Conservation (phyloP, 1,140 invertebrate species). For the Trichonephila clavata region DNA sequence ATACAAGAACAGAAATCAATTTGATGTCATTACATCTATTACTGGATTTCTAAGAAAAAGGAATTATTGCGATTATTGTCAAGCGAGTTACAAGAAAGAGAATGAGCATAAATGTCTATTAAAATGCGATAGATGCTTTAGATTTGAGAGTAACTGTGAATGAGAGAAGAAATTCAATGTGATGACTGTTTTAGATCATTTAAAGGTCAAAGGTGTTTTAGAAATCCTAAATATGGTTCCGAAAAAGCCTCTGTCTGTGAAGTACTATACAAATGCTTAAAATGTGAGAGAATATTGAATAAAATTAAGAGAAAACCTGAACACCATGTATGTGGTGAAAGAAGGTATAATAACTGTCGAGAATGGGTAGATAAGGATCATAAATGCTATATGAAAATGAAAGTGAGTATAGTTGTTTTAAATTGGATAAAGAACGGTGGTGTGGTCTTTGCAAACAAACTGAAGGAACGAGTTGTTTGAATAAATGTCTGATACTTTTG, state of each 20-base stretch:
- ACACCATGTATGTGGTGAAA: not conserved
- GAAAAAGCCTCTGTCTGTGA: not conserved
- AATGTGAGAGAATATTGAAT: not conserved
- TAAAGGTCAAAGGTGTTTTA: constrained; percentile 28
- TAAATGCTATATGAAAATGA: not conserved
- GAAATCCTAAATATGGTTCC: constrained; percentile 1
- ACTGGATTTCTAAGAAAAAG: constrained; percentile 25
- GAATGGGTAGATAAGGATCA: not conserved
- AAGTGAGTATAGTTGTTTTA: not conserved
- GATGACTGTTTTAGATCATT: not conserved
- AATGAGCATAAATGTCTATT: constrained; percentile 26
- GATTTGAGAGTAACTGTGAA: not conserved
- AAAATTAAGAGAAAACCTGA: not conserved
- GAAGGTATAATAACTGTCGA: not conserved
- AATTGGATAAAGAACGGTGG: not conserved
- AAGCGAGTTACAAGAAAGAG: not conserved
- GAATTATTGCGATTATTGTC: constrained; percentile 28
- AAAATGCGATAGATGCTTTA: constrained; percentile 22
- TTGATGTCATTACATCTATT: constrained; percentile 39
- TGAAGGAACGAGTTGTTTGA: too few species aligned
- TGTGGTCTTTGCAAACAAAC: too few species aligned
- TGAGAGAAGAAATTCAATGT: not conserved
- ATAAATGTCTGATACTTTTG: too few species aligned
- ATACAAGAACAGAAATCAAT: constrained; percentile 12
- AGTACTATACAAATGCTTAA: constrained; percentile 5